phyloP scores from a whole-genome alignment of 2,797 vertebrate genomes.

The Xiphophorus birchmanni region DNA sequence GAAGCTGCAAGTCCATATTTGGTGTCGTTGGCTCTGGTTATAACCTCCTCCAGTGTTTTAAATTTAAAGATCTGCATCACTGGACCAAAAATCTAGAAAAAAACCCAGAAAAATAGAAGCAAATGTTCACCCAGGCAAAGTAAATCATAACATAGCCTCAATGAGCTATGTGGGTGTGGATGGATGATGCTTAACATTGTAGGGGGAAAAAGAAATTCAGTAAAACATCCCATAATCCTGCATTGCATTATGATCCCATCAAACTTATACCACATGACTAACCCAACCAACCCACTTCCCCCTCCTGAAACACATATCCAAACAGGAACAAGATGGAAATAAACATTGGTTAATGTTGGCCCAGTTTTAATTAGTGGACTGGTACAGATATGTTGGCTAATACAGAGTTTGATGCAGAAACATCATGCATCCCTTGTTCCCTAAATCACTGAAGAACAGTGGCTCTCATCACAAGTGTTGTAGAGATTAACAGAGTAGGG shows the following conservation, averaged over 20 bases:
- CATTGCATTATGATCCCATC: too few relatives aligned
- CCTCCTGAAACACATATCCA: too few relatives aligned
- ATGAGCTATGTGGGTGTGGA: not conserved
- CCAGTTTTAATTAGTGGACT: too few relatives aligned
- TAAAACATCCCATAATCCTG: too few relatives aligned
- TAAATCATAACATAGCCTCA: not conserved
- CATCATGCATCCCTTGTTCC: not conserved
- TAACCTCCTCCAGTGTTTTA: conserved; percentile 89
- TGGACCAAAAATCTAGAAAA: conserved; percentile 91
- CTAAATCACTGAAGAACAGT: not conserved
- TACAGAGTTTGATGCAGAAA: too few relatives aligned
- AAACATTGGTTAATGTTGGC: too few relatives aligned
- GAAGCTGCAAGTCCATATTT: conserved; percentile 93
- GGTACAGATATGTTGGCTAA: too few relatives aligned
- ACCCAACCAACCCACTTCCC: too few relatives aligned
- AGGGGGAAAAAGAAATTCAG: too few relatives aligned
- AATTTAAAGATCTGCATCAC: conserved; percentile 99
- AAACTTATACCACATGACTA: too few relatives aligned
- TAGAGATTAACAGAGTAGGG: not conserved
- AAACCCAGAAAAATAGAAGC: not conserved
- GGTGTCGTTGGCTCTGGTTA: conserved; percentile 89
- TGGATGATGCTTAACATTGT: too few relatives aligned
- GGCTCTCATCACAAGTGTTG: not conserved
- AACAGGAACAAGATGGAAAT: too few relatives aligned
- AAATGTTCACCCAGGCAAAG: not conserved